Evolutionary conservation across 2,113 vertebrate genomes (phyloP).

Genomic region (Tonatia bakeri): DNA sequence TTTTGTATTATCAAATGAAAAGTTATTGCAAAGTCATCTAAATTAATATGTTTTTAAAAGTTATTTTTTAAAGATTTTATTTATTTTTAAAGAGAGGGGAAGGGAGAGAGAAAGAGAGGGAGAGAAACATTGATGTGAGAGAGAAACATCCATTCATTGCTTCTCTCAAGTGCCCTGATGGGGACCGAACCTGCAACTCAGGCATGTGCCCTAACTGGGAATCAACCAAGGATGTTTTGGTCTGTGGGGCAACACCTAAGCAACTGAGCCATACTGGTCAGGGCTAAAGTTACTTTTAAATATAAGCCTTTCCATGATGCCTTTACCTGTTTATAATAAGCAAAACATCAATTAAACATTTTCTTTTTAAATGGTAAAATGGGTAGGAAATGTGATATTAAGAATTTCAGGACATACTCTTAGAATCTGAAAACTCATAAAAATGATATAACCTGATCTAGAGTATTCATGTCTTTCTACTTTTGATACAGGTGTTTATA

Average conservation of each 20-base stretch:
- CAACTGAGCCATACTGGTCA: no score
- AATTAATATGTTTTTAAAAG: neutral
- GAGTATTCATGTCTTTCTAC: neutral
- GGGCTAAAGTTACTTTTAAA: constrained; percentile 6
- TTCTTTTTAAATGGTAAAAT: neutral
- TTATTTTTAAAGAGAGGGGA: no score
- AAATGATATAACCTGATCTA: neutral
- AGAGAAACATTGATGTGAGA: no score
- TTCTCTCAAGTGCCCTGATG: no score
- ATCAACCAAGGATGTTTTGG: no score
- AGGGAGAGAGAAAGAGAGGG: no score
- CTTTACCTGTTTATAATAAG: neutral
- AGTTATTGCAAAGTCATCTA: neutral
- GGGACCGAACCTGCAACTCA: no score
- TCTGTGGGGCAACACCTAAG: no score
- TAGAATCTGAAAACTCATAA: neutral
- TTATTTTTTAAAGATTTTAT: neutral
- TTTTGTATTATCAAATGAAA: constrained; percentile 24
- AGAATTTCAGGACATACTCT: neutral
- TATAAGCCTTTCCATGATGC: neutral
- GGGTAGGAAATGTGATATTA: neutral
- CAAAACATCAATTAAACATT: neutral
- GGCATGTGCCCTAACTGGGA: no score
- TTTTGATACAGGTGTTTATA: neutral
- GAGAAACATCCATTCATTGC: no score